Evolutionary conservation across 1,140 invertebrate genomes (phyloP).

Genomic region (Bacillus rossius): DNA sequence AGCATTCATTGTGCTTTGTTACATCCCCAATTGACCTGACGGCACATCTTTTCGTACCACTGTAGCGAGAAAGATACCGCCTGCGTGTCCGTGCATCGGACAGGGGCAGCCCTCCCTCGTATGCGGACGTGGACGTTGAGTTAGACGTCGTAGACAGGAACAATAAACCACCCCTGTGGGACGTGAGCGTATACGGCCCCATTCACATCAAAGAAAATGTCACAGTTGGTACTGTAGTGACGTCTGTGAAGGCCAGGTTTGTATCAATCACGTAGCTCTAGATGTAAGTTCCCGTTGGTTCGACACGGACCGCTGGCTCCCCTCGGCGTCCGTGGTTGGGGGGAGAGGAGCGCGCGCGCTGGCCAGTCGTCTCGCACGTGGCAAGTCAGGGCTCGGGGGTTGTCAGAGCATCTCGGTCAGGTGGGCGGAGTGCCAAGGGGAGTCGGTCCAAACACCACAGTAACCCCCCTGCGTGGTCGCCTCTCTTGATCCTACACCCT

Average conservation of each 20-base stretch:
- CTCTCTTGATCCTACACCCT: neutral
- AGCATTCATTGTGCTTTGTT: constrained; percentile 42
- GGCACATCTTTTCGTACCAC: constrained; percentile 21
- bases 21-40: constrained; percentile 38
- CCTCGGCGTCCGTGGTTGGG: too few species aligned
- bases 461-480: neutral
- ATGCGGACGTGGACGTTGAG: constrained; percentile 91
- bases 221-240: constrained; percentile 95
- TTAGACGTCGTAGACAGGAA: constrained; percentile 96
- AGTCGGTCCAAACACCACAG: constrained; percentile 5
- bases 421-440: neutral
- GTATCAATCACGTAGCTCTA: constrained; percentile 49
- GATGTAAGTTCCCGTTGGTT: constrained; percentile 7
- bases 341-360: too few species aligned
- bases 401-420: too few species aligned
- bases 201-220: constrained; percentile 96
- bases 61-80: constrained; percentile 89
- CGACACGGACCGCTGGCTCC: too few species aligned
- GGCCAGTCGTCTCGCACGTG: too few species aligned
- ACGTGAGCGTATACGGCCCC: constrained; percentile 87
- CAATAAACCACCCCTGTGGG: constrained; percentile 96
- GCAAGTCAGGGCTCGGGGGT: neutral
- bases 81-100: constrained; percentile 90
- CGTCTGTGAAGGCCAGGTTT: constrained; percentile 95
- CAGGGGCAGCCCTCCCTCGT: constrained; percentile 78